Evolutionary conservation across 2,888 invertebrate genomes (phyloP).

Genomic region (Litoditis marina): DNA sequence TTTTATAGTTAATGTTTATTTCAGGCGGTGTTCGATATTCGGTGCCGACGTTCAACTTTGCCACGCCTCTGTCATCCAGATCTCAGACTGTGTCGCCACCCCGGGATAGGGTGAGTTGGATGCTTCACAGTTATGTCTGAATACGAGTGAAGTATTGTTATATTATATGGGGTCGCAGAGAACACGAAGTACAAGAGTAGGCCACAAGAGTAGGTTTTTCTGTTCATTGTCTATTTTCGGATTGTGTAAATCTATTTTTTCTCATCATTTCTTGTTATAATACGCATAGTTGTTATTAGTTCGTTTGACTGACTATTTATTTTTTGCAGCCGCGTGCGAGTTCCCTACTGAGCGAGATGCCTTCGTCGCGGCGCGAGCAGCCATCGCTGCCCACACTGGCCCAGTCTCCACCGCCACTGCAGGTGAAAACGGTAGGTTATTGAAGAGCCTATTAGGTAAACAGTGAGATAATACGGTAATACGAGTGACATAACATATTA

Average conservation of each 20-base stretch:
- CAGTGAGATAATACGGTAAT: too few relatives aligned
- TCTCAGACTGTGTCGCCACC: constrained; percentile 8
- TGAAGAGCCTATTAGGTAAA: too few relatives aligned
- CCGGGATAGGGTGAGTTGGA: constrained; percentile 5
- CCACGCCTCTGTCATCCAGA: constrained; percentile 10
- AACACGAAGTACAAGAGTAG: background rate
- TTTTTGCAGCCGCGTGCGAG: constrained; percentile 14
- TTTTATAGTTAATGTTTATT: background rate
- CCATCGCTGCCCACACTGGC: background rate
- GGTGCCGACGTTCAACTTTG: background rate
- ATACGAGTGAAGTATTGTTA: too few relatives aligned
- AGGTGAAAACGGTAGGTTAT: constrained; percentile 3
- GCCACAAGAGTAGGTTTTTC: background rate
- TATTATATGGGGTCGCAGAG: too few relatives aligned
- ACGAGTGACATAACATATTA: too few relatives aligned
- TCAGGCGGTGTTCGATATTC: background rate
- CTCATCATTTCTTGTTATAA: background rate
- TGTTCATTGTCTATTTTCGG: background rate
- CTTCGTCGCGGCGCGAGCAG: constrained; percentile 2
- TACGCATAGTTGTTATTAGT: background rate
- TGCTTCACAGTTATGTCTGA: too few relatives aligned
- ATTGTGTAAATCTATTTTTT: background rate
- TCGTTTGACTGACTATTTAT: too few relatives aligned
- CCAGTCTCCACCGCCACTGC: background rate
- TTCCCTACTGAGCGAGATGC: constrained; percentile 17